A percentile compares a stretch with the other conserved stretches of the same genome.
These are phyloP conservation scores for Drosophila paulistorum DNA, from an alignment of 1,140 invertebrate species.

Conservation along the genomic window DNA sequence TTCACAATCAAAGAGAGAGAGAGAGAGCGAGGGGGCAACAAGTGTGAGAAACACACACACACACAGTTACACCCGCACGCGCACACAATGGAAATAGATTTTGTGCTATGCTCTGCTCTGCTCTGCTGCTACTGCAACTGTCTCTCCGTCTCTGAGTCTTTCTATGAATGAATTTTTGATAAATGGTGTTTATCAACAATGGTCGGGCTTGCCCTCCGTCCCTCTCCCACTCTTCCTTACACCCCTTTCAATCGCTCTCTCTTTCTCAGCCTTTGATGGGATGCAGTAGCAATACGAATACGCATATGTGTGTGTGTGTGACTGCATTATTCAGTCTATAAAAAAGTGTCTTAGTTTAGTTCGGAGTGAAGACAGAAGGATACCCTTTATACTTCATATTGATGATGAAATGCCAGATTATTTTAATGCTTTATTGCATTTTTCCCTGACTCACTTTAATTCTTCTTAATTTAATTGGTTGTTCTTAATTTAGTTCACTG, in stretches of 20 bases:
- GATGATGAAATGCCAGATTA: not conserved
- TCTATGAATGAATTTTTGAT: slow-evolving; percentile 80
- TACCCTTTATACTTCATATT: not conserved
- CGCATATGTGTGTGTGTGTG: slow-evolving; percentile 13
- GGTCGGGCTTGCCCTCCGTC: slow-evolving; percentile 22
- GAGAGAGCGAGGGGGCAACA: slow-evolving; percentile 38
- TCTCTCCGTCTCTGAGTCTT: slow-evolving; percentile 30
- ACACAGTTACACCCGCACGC: slow-evolving; percentile 10
- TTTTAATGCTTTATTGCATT: not conserved
- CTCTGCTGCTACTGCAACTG: slow-evolving; percentile 41
- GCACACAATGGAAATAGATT: slow-evolving; percentile 12
- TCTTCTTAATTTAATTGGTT: too few relatives aligned
- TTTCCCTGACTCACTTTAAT: too few relatives aligned
- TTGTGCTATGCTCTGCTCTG: slow-evolving; percentile 8
- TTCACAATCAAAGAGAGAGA: slow-evolving; percentile 18
- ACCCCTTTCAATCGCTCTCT: not conserved
- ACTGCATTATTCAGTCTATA: slow-evolving; percentile 16
- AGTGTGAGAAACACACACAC: slow-evolving; percentile 29
- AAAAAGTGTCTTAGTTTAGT: not conserved
- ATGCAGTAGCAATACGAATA: slow-evolving; percentile 11
- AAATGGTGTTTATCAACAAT: slow-evolving; percentile 73
- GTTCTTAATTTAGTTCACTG: too few relatives aligned
- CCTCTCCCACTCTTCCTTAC: not conserved
- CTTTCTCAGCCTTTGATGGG: not conserved
- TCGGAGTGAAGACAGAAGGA: not conserved